Evolutionary conservation across 2,113 vertebrate genomes (phyloP).

Genomic region (Hypocryptadius cinnamomeus): DNA sequence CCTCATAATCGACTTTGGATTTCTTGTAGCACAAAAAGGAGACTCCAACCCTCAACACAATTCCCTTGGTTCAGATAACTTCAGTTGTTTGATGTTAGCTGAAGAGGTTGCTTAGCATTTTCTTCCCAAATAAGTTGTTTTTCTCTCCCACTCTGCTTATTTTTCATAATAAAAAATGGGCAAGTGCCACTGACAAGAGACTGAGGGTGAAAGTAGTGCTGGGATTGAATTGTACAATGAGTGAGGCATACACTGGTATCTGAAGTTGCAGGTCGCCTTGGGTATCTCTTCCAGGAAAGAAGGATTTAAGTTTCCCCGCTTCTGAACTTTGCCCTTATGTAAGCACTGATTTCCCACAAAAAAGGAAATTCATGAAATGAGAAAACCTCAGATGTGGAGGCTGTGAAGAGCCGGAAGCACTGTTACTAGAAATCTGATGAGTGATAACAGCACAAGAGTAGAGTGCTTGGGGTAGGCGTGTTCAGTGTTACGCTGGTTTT

Average conservation of each 20-base stretch:
- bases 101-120: background rate
- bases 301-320: background rate
- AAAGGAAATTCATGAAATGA: background rate
- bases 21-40: background rate
- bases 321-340: background rate
- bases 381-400: background rate
- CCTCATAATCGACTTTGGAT: background rate
- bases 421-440: background rate
- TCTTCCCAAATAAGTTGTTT: background rate
- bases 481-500: fast-evolving
- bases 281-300: background rate
- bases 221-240: background rate
- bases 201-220: background rate
- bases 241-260: fast-evolving
- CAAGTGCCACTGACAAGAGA: background rate
- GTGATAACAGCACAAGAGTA: background rate
- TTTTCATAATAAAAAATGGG: background rate
- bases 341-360: background rate
- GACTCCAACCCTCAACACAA: background rate
- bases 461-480: fast-evolving
- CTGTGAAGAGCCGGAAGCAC: background rate
- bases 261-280: background rate
- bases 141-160: background rate
- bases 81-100: background rate
- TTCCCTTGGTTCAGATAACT: background rate